phyloP scores from a whole-genome alignment of 2,888 invertebrate genomes.

The Sinodicranocentrus sp. region DNA sequence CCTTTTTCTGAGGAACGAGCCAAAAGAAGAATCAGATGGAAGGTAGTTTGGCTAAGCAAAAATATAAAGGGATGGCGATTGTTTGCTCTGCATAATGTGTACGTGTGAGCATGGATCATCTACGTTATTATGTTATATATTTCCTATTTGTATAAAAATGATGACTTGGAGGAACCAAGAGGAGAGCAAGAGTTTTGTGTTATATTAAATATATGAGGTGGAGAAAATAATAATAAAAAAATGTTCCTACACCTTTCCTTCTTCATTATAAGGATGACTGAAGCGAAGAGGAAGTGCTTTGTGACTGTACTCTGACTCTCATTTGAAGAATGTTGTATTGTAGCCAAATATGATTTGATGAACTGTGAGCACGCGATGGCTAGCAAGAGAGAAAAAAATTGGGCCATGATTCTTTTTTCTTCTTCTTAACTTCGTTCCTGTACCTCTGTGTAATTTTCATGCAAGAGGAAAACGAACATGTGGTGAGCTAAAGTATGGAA shows the following conservation, averaged over 20 bases:
- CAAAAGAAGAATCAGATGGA: too few relatives aligned
- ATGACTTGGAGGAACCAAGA: too few relatives aligned
- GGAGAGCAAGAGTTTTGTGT: too few relatives aligned
- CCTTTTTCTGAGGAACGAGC: background rate
- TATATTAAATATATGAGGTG: background rate
- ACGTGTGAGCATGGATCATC: background rate
- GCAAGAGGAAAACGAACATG: too few relatives aligned
- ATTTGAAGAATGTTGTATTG: slow-evolving; percentile 25
- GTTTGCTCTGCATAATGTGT: background rate
- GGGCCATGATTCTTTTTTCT: slow-evolving; percentile 34
- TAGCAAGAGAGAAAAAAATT: slow-evolving; percentile 48
- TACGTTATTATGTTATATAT: background rate
- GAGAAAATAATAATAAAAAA: background rate
- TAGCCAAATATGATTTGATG: slow-evolving; percentile 73
- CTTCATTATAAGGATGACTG: background rate
- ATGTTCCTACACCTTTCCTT: background rate
- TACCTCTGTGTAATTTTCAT: too few relatives aligned
- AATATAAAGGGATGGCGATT: background rate
- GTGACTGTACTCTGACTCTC: slow-evolving; percentile 9
- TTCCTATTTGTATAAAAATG: slow-evolving; percentile 3
- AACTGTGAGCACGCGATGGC: slow-evolving; percentile 71
- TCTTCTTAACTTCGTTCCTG: too few relatives aligned
- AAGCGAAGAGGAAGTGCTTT: slow-evolving; percentile 19
- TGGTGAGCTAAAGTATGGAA: too few relatives aligned
- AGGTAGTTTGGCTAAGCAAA: background rate